A percentile compares a stretch with the other conserved stretches of the same genome.
Evolutionary conservation across 2,797 vertebrate species (phyloP).

Genomic region (Huso huso): DNA sequence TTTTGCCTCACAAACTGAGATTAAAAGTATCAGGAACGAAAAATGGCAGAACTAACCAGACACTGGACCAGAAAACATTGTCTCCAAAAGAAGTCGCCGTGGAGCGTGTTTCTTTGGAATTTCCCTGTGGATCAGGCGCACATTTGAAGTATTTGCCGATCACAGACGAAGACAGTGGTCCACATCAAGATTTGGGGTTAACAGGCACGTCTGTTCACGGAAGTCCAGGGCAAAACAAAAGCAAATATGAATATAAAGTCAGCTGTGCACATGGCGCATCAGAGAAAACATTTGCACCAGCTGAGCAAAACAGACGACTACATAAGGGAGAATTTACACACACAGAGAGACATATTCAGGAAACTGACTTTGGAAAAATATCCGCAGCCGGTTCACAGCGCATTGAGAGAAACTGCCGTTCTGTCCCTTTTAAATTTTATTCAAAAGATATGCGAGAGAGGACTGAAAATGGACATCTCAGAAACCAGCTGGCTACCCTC

Average conservation of each 20-base stretch:
- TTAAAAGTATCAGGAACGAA: constrained; percentile 26
- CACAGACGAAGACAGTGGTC: neutral
- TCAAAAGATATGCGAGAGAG: neutral
- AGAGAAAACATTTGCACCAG: no score
- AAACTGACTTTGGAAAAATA: no score
- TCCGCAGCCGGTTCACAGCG: no score
- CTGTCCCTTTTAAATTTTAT: neutral
- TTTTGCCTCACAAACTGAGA: constrained; percentile 40
- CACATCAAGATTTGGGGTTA: neutral
- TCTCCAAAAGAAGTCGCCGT: neutral
- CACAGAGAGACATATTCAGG: no score
- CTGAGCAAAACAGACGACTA: no score
- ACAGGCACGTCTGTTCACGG: neutral
- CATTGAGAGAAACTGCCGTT: no score
- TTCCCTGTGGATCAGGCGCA: neutral
- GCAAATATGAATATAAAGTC: no score
- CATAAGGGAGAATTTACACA: no score
- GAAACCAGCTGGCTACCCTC: constrained; percentile 12
- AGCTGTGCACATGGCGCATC: no score
- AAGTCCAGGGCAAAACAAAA: neutral
- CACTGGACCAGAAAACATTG: neutral
- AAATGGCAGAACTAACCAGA: neutral
- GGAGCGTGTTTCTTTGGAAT: neutral
- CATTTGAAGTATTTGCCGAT: no score
- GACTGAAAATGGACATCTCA: constrained; percentile 9